A percentile compares a stretch with the other conserved stretches of the same genome.
Evolutionary conservation across 1,140 invertebrate species (phyloP).

Genomic region (Phthorimaea operculella): DNA sequence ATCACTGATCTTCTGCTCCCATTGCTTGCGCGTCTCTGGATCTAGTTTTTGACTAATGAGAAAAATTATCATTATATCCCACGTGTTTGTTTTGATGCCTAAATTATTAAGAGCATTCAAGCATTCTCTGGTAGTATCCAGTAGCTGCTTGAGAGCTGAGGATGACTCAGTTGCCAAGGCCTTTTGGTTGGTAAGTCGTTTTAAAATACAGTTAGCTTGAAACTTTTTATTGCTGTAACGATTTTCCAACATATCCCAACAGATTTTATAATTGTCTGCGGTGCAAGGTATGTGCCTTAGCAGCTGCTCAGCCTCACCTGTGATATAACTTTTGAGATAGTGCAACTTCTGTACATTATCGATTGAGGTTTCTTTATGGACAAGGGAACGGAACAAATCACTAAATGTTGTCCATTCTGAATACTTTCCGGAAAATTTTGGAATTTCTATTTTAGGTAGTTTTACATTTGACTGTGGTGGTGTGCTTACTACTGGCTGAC

Average conservation of each 20-base stretch:
- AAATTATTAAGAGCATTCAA: slow-evolving; percentile 3
- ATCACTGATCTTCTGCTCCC: slow-evolving; percentile 14
- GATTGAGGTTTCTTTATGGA: neutral
- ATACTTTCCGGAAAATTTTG: slow-evolving; percentile 1
- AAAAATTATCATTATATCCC: slow-evolving; percentile 6
- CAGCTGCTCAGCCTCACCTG: neutral
- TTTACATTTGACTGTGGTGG: neutral
- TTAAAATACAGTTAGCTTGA: slow-evolving; percentile 20
- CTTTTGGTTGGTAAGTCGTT: slow-evolving; percentile 16
- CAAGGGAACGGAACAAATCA: slow-evolving; percentile 1
- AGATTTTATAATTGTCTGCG: slow-evolving; percentile 8
- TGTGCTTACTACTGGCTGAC: neutral
- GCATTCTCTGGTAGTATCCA: slow-evolving; percentile 6
- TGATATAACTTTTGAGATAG: slow-evolving; percentile 5
- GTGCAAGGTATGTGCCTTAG: neutral
- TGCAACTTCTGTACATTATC: slow-evolving; percentile 3
- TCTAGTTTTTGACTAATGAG: slow-evolving; percentile 6
- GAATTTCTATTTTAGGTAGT: neutral
- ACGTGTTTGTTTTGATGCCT: neutral
- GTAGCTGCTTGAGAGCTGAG: neutral
- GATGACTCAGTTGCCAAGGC: slow-evolving; percentile 4
- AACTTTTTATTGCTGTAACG: slow-evolving; percentile 22
- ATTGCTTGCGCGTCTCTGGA: slow-evolving; percentile 12
- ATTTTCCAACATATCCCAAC: slow-evolving; percentile 16
- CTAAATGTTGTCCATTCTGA: neutral